Evolutionary conservation across 2,113 vertebrate species (phyloP).

Genomic region (Copsychus sechellarum): DNA sequence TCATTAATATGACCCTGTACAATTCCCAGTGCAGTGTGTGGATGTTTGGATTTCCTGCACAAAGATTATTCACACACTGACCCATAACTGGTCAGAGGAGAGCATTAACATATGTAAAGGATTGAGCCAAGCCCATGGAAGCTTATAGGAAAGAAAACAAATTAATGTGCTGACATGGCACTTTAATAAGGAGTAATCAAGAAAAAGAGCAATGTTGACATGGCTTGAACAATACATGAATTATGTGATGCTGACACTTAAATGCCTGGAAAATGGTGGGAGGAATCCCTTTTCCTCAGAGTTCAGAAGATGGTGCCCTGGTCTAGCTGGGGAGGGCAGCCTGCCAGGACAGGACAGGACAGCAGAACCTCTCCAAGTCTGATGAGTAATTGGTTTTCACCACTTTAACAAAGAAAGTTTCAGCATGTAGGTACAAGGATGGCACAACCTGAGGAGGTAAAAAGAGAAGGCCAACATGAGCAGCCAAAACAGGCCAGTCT

Average conservation of each 20-base stretch:
- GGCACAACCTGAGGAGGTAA: neutral
- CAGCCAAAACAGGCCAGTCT: neutral
- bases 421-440: neutral
- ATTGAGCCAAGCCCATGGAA: slow-evolving; percentile 17
- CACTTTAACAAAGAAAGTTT: neutral
- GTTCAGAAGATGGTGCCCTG: neutral
- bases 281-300: neutral
- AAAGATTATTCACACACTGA: neutral
- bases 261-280: neutral
- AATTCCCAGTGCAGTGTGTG: accelerated
- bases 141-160: slow-evolving; percentile 14
- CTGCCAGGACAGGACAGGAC: neutral
- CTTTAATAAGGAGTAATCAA: neutral
- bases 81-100: neutral
- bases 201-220: neutral
- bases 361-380: neutral
- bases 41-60: neutral
- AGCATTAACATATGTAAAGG: neutral
- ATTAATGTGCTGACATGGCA: neutral
- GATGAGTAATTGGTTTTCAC: neutral
- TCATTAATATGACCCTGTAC: neutral
- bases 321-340: neutral
- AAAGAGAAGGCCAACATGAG: neutral
- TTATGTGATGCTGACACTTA: neutral
- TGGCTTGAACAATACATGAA: neutral